phyloP scores from a whole-genome alignment of 2,113 vertebrate genomes.

The Urocolius indicus region DNA sequence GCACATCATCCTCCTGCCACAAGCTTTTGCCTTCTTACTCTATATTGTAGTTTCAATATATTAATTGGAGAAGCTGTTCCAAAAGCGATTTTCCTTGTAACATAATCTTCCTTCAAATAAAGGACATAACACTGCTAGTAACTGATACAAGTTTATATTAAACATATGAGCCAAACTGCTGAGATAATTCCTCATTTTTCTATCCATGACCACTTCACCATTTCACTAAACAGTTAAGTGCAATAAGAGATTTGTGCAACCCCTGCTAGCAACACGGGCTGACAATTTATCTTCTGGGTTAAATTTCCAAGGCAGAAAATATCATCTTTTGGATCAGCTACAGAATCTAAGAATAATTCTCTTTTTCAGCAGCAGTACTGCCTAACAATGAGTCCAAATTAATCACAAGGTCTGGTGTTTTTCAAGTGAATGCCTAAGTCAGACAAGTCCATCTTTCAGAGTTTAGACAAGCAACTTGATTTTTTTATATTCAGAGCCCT shows the following conservation, averaged over 20 bases:
- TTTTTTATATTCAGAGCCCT: background rate
- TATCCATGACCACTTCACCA: background rate
- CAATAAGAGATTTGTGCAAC: background rate
- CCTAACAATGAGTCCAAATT: background rate
- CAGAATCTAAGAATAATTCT: background rate
- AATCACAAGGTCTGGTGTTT: background rate
- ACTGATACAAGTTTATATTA: background rate
- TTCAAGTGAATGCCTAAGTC: background rate
- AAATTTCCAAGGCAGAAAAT: background rate
- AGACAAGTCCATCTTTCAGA: background rate
- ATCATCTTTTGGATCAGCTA: background rate
- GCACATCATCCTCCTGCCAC: background rate
- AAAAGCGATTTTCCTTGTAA: background rate
- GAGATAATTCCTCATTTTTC: background rate
- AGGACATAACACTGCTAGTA: background rate
- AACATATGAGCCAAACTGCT: background rate
- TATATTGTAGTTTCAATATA: rapidly evolving
- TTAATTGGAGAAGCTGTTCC: background rate
- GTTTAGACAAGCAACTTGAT: background rate
- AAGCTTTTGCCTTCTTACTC: background rate
- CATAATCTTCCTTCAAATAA: background rate
- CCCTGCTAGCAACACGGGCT: too few relatives aligned
- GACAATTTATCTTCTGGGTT: background rate
- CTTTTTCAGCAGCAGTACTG: background rate
- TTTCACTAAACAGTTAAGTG: background rate